Base-by-base conservation (phyloP, 2,888 invertebrate species). In the Drosophila helvetica region DNA sequence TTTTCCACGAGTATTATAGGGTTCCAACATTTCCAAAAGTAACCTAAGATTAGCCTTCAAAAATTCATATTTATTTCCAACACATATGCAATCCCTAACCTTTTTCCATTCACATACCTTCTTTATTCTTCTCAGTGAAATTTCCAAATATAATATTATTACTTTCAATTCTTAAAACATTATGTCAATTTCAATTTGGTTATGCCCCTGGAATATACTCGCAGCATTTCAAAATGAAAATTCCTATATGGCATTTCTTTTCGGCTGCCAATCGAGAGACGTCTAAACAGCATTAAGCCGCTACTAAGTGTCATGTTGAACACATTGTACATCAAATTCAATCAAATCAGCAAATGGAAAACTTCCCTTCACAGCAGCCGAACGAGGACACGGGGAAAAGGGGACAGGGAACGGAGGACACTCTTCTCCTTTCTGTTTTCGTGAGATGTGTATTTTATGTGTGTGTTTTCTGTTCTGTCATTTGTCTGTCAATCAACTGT, bases 401-500 rank as follows among this genome's bases (percentile, higher is more conserved):
- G 25, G 25, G 25, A 25, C 6, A 8, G 15, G 38, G 12, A 4
- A 15, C 10, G 5, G 38, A 15, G 38, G 50, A 25, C 25, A 50
- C 1, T 50, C 27, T 9, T 4, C 12, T n/a, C 4, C 43, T 50
- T 45, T 3, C 27, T 55, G 61, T 43, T 64, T 46, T 50, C 58
- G 57, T 9, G 2, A 45, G 70, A 61, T 22, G 22, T 22, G 22
- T 72, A 78, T 80, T 85, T 78, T 82, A 81, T 84, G 81, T 70
- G 78, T 15, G 38, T 38, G 25, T 25, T 30, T 69, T 69, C 65
- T 79, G 78, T 70, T 68, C 77, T 87, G 88, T 88, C 86, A 86
- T 83, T 86, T 81, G 80, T 83, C 81, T 86, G 85, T 86, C 85
- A 86, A 86, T 86, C 85, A 86, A 75, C 86, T 86, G 85, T 86